Evolutionary conservation across 92 coral and sea anemone species (phyloP), one percentile per base, ranked within the genome.

Genomic region (Umimayanthus chanpuru): DNA sequence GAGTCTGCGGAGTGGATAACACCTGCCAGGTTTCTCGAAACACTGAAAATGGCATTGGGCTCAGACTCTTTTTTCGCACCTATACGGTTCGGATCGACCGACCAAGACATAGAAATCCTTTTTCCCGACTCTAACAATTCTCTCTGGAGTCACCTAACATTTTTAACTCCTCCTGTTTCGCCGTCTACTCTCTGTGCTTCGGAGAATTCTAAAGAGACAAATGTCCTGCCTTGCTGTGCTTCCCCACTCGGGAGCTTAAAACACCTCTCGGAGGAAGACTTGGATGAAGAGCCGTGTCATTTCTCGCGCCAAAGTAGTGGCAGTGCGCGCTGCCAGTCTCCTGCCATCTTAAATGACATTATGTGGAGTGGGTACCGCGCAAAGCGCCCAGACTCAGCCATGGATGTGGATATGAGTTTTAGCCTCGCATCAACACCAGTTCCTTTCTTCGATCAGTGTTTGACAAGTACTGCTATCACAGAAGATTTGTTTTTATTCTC

Each of bases 361-460:
- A 94, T 94, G 98, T 94, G 98, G 98, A 93, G 91, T 58, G 94
- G 96, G 2, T 93, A 94, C 40, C 87, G 93, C 2, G 89, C 81
- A 28, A 91, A 90, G 74, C 88, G 98, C 10, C 98, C 98, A 8
- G 94, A 94, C 73, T 94, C 98, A 28, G 92, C 98, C 4, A 91
- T 94, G 88, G 98, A 94, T 18, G 73, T 94, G 41, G 94, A 93
- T 73, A 89, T 94, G 25, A 79, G 86, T 58, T 93, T 93, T 73
- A 91, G 92, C 44, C 83, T 93, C 4, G 76, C 87, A 66, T 88
- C 93, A 7, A 88, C 96, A 11, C 94, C 98, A 36, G 58, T 86
- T 39, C 76, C 70, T 77, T 89, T 85, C 75, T 92, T 88, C 4
- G 95, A 91, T 61, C 93, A 93, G 64, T 88, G 88, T 49, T 79